Evolutionary conservation across 1,140 invertebrate species (phyloP).

Genomic region (Eumaeus atala): DNA sequence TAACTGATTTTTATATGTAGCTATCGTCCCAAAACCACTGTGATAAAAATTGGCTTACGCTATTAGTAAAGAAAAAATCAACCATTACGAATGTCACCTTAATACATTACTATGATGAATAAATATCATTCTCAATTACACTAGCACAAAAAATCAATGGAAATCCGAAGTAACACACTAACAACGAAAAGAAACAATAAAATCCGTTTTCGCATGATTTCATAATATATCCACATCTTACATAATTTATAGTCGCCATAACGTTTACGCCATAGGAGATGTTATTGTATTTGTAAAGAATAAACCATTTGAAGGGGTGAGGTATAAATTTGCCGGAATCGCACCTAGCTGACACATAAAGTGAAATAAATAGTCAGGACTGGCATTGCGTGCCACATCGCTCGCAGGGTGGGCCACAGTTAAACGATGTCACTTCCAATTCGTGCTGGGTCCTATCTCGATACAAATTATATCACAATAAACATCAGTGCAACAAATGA

Average conservation of each 20-base stretch:
- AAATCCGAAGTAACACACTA: too few relatives aligned
- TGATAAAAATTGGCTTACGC: too few relatives aligned
- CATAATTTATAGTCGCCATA: constrained; percentile 3
- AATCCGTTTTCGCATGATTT: background rate
- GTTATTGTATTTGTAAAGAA: constrained; percentile 24
- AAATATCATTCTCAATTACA: too few relatives aligned
- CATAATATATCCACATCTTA: background rate
- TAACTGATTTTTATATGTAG: too few relatives aligned
- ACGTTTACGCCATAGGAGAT: background rate
- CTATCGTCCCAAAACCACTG: too few relatives aligned
- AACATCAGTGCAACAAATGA: too few relatives aligned
- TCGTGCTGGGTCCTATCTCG: constrained; percentile 10
- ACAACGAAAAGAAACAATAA: too few relatives aligned
- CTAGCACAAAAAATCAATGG: too few relatives aligned
- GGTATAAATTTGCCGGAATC: constrained; percentile 38
- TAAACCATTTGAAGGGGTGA: constrained; percentile 38
- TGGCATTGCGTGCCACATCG: constrained; percentile 39
- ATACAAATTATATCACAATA: background rate
- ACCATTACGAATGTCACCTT: too few relatives aligned
- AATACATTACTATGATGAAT: too few relatives aligned
- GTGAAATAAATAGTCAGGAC: constrained; percentile 55
- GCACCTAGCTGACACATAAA: constrained; percentile 50
- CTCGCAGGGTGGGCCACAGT: constrained; percentile 19
- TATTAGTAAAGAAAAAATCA: too few relatives aligned
- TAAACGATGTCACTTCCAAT: constrained; percentile 36